Percentiles rank a stretch among this genome's conserved stretches.
These are phyloP conservation scores for Diarsia brunnea DNA, from an alignment of 2,888 invertebrate genomes.

Conservation along the genomic window DNA sequence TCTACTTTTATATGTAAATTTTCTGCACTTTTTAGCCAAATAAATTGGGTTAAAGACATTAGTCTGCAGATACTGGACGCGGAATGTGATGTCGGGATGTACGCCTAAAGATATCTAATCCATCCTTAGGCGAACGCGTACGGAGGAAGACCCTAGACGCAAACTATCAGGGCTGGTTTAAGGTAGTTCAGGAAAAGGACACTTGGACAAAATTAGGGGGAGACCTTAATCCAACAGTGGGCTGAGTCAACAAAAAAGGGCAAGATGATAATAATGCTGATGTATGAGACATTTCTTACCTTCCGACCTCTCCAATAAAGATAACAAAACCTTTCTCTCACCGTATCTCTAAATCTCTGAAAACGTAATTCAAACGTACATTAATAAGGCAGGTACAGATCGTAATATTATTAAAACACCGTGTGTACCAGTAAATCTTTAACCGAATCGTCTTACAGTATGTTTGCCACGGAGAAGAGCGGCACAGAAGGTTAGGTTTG, in stretches of 20 bases:
- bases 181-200: too few relatives aligned
- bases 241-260: neutral
- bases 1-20: too few relatives aligned
- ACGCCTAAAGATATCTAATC: too few relatives aligned
- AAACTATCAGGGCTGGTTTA: too few relatives aligned
- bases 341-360: constrained; percentile 27
- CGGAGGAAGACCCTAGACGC: too few relatives aligned
- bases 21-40: too few relatives aligned
- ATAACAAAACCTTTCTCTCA: neutral
- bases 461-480: neutral
- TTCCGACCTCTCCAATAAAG: neutral
- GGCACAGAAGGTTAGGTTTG: neutral
- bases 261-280: neutral
- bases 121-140: too few relatives aligned
- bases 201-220: too few relatives aligned
- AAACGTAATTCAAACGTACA: constrained; percentile 32
- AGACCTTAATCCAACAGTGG: too few relatives aligned
- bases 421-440: constrained; percentile 46
- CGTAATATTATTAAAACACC: constrained; percentile 42
- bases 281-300: neutral
- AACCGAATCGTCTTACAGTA: constrained; percentile 11
- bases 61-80: too few relatives aligned
- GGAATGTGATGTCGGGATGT: too few relatives aligned
- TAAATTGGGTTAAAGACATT: too few relatives aligned
- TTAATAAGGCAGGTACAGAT: constrained; percentile 44